Evolutionary conservation across 1,140 invertebrate species (phyloP).

Genomic region (Drosophila nigrodunni): DNA sequence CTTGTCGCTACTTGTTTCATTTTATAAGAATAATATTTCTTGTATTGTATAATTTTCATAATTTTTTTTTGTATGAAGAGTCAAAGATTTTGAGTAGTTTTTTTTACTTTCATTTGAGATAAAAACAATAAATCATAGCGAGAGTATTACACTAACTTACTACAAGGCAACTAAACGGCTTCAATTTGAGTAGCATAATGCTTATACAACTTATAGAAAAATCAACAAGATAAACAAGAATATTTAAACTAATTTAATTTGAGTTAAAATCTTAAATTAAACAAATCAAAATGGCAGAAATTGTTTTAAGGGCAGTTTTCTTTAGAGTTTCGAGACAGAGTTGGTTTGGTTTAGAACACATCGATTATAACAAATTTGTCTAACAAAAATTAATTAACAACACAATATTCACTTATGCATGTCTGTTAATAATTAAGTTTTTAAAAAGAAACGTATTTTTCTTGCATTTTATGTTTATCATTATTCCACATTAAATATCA

Average conservation of each 20-base stretch:
- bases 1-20: conserved; percentile 58
- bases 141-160: conserved; percentile 73
- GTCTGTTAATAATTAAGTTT: conserved; percentile 4
- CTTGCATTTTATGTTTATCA: conserved; percentile 31
- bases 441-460: conserved; percentile 1
- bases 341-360: conserved; percentile 47
- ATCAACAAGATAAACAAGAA: conserved; percentile 45
- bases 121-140: conserved; percentile 60
- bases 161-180: conserved; percentile 84
- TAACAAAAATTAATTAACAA: conserved; percentile 62
- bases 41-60: conserved; percentile 66
- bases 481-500: conserved; percentile 76
- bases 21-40: conserved; percentile 72
- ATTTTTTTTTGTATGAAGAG: conserved; percentile 49
- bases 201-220: conserved; percentile 47
- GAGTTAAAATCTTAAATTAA: conserved; percentile 17
- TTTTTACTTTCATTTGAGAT: conserved; percentile 14
- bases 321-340: conserved; percentile 21
- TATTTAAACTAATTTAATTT: conserved; percentile 48
- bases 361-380: conserved; percentile 32
- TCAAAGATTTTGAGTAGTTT: conserved; percentile 43
- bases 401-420: conserved; percentile 55
- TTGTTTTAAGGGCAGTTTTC: conserved; percentile 58
- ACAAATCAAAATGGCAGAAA: conserved; percentile 69
- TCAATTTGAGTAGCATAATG: conserved; percentile 64